Evolutionary conservation across 2,113 vertebrate species (phyloP).

Genomic region (Microtus oregoni): DNA sequence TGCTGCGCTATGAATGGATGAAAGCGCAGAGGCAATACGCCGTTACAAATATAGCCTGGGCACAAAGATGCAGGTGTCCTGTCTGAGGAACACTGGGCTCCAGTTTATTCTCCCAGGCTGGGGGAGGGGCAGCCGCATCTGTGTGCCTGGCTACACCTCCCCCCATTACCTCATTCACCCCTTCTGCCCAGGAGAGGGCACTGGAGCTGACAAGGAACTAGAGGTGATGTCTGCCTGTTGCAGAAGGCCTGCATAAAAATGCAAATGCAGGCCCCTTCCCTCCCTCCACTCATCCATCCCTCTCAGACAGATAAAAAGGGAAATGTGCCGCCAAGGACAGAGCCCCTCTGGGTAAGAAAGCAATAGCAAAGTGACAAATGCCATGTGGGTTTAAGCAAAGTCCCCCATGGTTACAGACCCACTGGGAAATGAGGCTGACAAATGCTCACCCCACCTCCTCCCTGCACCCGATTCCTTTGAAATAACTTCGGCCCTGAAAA

Average conservation of each 20-base stretch:
- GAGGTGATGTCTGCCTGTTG: background rate
- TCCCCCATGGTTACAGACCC: constrained; percentile 63
- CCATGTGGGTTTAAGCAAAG: constrained; percentile 69
- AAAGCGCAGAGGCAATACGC: background rate
- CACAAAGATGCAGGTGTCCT: background rate
- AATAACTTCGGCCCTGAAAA: constrained; percentile 67
- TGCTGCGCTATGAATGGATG: background rate
- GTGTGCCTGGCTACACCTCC: background rate
- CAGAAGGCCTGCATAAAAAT: constrained; percentile 41
- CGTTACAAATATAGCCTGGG: background rate
- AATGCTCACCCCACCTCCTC: background rate
- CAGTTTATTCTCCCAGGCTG: background rate
- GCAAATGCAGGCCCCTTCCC: background rate
- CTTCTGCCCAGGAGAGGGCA: background rate
- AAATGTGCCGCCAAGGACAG: constrained; percentile 51
- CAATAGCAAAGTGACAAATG: constrained; percentile 76
- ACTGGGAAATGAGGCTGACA: constrained; percentile 68
- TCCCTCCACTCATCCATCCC: background rate
- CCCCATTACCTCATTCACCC: background rate
- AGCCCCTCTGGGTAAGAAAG: constrained; percentile 75
- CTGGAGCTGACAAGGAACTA: background rate
- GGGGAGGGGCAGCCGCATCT: background rate
- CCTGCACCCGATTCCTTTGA: constrained; percentile 56
- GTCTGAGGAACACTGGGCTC: background rate
- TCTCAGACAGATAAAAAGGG: constrained; percentile 71